phyloP scores from a whole-genome alignment of 35 echinoderm and acorn worm species.

The Lytechinus pictus region DNA sequence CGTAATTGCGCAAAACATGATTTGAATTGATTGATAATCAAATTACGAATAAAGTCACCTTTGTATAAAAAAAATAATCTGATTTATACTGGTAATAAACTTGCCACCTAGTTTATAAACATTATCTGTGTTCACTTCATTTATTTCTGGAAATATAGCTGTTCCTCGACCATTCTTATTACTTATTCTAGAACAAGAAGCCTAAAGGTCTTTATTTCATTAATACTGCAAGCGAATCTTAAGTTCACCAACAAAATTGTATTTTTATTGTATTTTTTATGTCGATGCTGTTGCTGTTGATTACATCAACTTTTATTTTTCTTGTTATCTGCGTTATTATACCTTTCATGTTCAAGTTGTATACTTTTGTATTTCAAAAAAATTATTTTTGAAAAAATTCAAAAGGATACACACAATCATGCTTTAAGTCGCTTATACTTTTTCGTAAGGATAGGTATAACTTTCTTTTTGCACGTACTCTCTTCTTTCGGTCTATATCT shows the following conservation, averaged over 20 bases:
- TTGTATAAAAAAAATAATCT: not conserved
- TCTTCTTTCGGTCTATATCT: not conserved
- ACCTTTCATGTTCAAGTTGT: not conserved
- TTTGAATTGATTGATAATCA: not conserved
- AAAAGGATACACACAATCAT: not conserved
- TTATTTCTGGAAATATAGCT: not conserved
- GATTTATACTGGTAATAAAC: not conserved
- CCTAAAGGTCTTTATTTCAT: no score
- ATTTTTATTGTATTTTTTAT: not conserved
- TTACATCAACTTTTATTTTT: not conserved
- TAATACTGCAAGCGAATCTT: not conserved
- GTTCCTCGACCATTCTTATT: no score
- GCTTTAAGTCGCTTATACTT: not conserved
- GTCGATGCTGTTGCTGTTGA: not conserved
- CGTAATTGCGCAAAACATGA: not conserved
- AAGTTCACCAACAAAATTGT: not conserved
- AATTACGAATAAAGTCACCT: not conserved
- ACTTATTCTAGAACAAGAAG: no score
- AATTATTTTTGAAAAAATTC: no score
- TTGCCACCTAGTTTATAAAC: slow-evolving; percentile 3
- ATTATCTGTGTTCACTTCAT: not conserved
- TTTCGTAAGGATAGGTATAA: slow-evolving; percentile 21
- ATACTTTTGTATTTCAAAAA: no score
- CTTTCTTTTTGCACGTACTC: not conserved
- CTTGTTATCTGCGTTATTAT: not conserved